Conservation (phyloP, 2,797 vertebrate species). For the Sciurus carolinensis region DNA sequence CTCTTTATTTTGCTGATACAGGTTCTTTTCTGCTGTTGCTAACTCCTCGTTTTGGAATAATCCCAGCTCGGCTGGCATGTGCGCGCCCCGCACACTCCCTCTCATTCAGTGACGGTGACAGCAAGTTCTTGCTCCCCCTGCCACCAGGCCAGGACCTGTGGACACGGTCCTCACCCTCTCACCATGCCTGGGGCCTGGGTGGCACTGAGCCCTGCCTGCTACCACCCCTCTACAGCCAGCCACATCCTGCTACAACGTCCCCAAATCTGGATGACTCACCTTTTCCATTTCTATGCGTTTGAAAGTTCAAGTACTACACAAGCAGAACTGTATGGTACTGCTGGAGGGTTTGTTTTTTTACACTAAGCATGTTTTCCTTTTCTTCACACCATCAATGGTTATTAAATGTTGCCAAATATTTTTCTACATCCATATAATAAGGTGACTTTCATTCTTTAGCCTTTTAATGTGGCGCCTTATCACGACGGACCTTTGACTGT, state of each 20-base stretch:
- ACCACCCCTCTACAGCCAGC: rapidly evolving
- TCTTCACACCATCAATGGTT: background rate
- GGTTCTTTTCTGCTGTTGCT: background rate
- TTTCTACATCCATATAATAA: background rate
- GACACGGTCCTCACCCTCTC: background rate
- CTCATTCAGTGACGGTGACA: background rate
- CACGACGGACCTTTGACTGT: background rate
- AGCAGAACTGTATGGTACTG: rapidly evolving
- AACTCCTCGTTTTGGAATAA: background rate
- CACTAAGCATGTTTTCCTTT: background rate
- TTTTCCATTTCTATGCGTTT: background rate
- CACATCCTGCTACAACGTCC: no score
- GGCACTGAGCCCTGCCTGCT: no score
- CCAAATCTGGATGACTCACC: rapidly evolving
- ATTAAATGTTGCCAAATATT: background rate
- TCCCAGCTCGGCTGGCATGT: background rate
- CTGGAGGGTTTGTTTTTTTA: background rate
- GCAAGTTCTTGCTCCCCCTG: background rate
- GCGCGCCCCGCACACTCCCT: no score
- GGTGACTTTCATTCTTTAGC: background rate
- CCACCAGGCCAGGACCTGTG: rapidly evolving
- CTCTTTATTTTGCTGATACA: background rate
- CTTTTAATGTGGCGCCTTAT: background rate
- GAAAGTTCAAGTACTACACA: background rate
- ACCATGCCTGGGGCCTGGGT: background rate